phyloP scores from a whole-genome alignment of 2,797 vertebrate species.

The Sphenodon punctatus region DNA sequence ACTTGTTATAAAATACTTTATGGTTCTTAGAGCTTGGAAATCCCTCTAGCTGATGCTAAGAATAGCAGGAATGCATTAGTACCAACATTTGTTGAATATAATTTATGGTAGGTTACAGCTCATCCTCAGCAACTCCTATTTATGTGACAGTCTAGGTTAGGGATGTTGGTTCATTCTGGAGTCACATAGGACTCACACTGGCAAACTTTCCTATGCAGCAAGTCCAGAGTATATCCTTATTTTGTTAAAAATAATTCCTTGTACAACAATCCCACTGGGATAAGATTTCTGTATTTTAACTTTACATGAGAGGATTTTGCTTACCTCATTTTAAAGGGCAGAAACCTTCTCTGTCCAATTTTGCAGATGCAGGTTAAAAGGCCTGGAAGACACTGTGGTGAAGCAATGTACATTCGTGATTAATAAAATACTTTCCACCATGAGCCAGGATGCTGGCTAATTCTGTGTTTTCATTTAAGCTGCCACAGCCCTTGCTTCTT shows the following conservation, averaged over 20 bases:
- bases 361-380: constrained; percentile 45
- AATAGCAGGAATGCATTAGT: not conserved
- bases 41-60: not conserved
- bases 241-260: not conserved
- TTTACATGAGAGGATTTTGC: constrained; percentile 9
- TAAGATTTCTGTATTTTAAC: not conserved
- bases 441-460: constrained; percentile 36
- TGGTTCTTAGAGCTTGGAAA: not conserved
- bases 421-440: constrained; percentile 41
- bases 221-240: not conserved
- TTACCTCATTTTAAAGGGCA: not conserved
- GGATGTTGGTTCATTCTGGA: too few relatives aligned
- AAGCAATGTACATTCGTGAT: constrained; percentile 43
- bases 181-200: too few relatives aligned
- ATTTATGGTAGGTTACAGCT: not conserved
- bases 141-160: too few relatives aligned
- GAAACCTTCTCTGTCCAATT: not conserved
- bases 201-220: too few relatives aligned
- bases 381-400: constrained; percentile 24
- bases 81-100: accelerated
- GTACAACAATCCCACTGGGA: not conserved
- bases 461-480: constrained; percentile 48
- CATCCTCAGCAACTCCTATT: not conserved
- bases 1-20: not conserved
- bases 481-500: not conserved